These are phyloP conservation scores for Polypedilum pembai DNA, from an alignment of 1,140 invertebrate genomes.

Conservation along the genomic window DNA sequence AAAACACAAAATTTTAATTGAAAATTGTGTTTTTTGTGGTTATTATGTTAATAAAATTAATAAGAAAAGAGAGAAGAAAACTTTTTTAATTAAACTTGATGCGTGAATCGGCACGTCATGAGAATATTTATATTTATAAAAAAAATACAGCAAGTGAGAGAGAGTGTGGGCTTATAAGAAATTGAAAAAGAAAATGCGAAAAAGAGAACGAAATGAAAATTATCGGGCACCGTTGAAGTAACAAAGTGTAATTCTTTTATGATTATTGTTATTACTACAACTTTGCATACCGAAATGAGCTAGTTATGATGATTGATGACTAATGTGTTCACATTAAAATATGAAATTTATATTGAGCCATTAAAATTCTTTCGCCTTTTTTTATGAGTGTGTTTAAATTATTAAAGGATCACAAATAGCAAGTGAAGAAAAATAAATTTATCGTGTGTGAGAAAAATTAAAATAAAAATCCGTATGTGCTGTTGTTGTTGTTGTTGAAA, in stretches of 20 bases:
- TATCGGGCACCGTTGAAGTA: too few relatives aligned
- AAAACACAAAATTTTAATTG: too few relatives aligned
- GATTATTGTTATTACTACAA: slow-evolving; percentile 6
- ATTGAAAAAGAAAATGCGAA: too few relatives aligned
- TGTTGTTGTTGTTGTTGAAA: not conserved
- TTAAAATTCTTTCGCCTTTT: not conserved
- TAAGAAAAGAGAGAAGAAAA: too few relatives aligned
- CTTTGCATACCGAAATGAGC: not conserved
- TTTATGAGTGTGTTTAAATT: not conserved
- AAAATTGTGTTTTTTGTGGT: too few relatives aligned
- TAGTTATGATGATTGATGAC: slow-evolving; percentile 17
- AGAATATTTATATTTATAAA: too few relatives aligned
- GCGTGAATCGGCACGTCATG: too few relatives aligned
- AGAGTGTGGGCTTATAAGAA: too few relatives aligned
- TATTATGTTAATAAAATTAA: too few relatives aligned
- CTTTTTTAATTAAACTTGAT: too few relatives aligned
- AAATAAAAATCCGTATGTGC: not conserved
- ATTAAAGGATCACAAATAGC: not conserved
- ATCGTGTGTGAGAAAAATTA: not conserved
- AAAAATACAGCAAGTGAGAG: too few relatives aligned
- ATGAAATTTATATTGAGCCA: not conserved
- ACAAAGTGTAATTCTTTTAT: slow-evolving; percentile 1
- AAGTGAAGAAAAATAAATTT: not conserved
- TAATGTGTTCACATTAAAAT: not conserved
- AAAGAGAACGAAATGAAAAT: too few relatives aligned